Evolutionary conservation across 30 jellyfish, hydroid and myxozoan genomes (phyloP).

Genomic region (Nemopilema nomurai): DNA sequence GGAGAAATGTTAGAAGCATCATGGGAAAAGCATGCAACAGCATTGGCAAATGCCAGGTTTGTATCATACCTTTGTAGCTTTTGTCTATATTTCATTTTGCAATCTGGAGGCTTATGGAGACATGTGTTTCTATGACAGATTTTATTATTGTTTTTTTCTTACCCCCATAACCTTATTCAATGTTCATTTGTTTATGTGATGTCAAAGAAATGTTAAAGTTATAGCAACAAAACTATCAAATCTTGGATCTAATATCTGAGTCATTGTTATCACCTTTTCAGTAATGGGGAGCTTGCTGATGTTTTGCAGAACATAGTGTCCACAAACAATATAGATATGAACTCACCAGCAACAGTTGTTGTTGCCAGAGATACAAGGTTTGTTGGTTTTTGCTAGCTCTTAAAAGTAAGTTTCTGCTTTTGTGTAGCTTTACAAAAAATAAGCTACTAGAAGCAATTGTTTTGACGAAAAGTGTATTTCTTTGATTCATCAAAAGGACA

Average conservation of each 20-base stretch:
- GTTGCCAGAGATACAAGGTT: slow-evolving; percentile 97
- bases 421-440: no score
- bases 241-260: background rate
- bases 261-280: slow-evolving; percentile 20
- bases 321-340: slow-evolving; percentile 48
- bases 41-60: slow-evolving; percentile 78
- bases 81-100: background rate
- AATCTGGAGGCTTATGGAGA: background rate
- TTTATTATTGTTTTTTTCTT: no score
- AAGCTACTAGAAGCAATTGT: no score
- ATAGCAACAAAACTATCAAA: background rate
- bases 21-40: slow-evolving; percentile 94
- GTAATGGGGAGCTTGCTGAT: slow-evolving; percentile 51
- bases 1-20: slow-evolving; percentile 97
- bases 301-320: slow-evolving; percentile 49
- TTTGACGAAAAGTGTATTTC: no score
- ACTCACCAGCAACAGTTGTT: slow-evolving; percentile 50
- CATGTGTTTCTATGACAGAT: no score
- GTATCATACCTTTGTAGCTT: background rate
- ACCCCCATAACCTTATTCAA: no score
- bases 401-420: no score
- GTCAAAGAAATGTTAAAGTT: no score
- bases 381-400: background rate
- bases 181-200: no score
- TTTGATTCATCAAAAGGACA: no score